A percentile compares a stretch with the other conserved stretches of the same genome.
Evolutionary conservation across 2,888 invertebrate genomes (phyloP).

Genomic region (Drosophila eohydei): DNA sequence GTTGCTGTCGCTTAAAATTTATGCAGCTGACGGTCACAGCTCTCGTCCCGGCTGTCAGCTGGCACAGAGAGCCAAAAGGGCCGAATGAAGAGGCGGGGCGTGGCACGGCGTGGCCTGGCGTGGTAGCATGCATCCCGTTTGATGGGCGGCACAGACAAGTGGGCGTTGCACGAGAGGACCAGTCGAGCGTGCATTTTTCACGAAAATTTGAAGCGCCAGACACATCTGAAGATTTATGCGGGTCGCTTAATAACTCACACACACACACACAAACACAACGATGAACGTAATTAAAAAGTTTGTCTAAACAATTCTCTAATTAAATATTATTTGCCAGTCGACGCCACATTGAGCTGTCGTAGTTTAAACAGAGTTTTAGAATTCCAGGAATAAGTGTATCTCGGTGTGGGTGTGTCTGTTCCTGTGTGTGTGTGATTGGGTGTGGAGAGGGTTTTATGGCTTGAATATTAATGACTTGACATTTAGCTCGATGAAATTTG

Average conservation of each 20-base stretch:
- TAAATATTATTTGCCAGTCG: slow-evolving; percentile 71
- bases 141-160: slow-evolving; percentile 20
- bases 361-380: slow-evolving; percentile 41
- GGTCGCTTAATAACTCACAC: slow-evolving; percentile 55
- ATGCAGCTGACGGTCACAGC: slow-evolving; percentile 74
- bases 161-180: slow-evolving; percentile 34
- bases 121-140: slow-evolving; percentile 34
- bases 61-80: slow-evolving; percentile 16
- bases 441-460: slow-evolving; percentile 28
- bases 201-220: slow-evolving; percentile 39
- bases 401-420: neutral
- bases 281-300: slow-evolving; percentile 75
- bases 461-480: slow-evolving; percentile 76
- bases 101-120: neutral
- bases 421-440: neutral
- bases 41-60: slow-evolving; percentile 58
- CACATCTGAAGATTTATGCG: slow-evolving; percentile 70
- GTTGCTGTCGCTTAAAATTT: slow-evolving; percentile 76
- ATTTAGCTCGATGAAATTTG: slow-evolving; percentile 60
- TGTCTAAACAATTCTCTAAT: slow-evolving; percentile 79
- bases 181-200: slow-evolving; percentile 58
- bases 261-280: slow-evolving; percentile 10
- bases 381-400: slow-evolving; percentile 33
- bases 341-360: slow-evolving; percentile 69
- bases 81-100: neutral